Conservation (phyloP, 2,113 vertebrate species). For the Megaptera novaeangliae region DNA sequence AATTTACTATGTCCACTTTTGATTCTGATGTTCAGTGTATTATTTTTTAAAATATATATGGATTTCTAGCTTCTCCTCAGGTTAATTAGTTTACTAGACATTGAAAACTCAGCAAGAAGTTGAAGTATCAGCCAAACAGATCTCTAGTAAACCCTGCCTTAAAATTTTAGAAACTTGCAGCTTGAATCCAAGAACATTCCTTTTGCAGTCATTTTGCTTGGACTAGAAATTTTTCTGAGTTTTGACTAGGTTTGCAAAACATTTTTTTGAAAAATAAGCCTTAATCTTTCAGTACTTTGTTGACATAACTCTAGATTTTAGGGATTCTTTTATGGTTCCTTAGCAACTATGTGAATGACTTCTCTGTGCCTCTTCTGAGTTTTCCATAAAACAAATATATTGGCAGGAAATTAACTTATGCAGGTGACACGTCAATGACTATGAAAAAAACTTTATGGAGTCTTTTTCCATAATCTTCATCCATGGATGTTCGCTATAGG, state of each 20-base stretch:
- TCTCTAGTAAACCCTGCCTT: background rate
- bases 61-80: background rate
- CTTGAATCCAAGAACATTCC: conserved; percentile 42
- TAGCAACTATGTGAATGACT: background rate
- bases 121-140: background rate
- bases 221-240: conserved; percentile 41
- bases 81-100: background rate
- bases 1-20: background rate
- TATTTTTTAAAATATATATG: background rate
- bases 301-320: conserved; percentile 2
- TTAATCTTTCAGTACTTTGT: conserved; percentile 26
- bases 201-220: conserved; percentile 43
- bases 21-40: background rate
- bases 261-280: background rate
- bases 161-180: background rate
- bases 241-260: conserved; percentile 39
- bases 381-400: background rate
- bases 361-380: conserved; percentile 14
- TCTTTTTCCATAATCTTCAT: background rate
- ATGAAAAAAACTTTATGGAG: background rate
- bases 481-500: background rate
- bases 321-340: conserved; percentile 25
- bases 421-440: background rate
- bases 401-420: conserved; percentile 32
- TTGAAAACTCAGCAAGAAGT: background rate